Conservation (phyloP, 64 coral and sea anemone genomes). For the Stichodactyla helianthus region DNA sequence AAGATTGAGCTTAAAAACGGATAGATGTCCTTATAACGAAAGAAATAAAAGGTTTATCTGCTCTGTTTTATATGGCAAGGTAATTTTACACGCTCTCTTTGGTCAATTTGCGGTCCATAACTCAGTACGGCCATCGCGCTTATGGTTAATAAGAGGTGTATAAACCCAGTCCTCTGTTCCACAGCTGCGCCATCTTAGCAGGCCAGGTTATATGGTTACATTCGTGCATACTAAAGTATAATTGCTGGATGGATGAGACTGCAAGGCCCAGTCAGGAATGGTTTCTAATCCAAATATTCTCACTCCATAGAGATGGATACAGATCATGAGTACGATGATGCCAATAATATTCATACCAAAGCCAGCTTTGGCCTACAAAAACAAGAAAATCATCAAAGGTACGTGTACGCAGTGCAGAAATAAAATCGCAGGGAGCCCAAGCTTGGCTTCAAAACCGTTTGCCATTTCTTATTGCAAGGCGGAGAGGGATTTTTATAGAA, state of each 20-base stretch:
- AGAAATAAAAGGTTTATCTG: too few species aligned
- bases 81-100: too few species aligned
- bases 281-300: conserved; percentile 40
- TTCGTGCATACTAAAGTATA: conserved; percentile 40
- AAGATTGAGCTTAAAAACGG: too few species aligned
- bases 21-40: too few species aligned
- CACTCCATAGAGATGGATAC: conserved; percentile 50
- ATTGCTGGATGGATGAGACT: not conserved
- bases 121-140: too few species aligned
- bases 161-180: not conserved
- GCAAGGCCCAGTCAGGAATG: conserved; percentile 43
- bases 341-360: conserved; percentile 65
- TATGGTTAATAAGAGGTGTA: too few species aligned
- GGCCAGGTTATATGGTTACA: conserved; percentile 7
- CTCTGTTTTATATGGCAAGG: too few species aligned
- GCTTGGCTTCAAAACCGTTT: not conserved
- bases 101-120: too few species aligned
- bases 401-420: too few species aligned
- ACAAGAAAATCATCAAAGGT: not conserved
- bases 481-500: too few species aligned
- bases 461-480: too few species aligned
- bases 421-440: not conserved
- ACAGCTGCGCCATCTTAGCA: not conserved
- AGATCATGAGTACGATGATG: conserved; percentile 40
- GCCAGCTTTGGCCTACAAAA: conserved; percentile 43